Base-by-base conservation (phyloP, 2,888 invertebrate genomes). In the Dione vanillae region DNA sequence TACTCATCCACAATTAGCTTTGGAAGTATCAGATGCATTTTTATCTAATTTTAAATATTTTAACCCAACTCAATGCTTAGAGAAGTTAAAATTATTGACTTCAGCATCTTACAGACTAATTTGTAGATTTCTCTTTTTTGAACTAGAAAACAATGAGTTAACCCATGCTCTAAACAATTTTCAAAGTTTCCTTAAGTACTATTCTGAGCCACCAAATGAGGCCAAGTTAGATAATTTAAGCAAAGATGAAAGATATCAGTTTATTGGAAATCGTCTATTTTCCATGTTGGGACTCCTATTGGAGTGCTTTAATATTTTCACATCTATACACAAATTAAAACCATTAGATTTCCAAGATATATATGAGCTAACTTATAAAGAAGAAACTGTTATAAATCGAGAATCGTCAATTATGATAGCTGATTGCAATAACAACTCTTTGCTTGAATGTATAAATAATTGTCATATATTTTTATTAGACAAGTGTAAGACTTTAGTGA, bases 21-120 rank as follows among this genome's bases (percentile, higher is more conserved):
- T 89, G 49, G 85, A 91, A 78, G 79, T 93, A 8, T 83, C 86
- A 1, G 79, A 79, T 66, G 83, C 88, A 40, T 85, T 92, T 69
- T 75, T 87, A 56, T 81, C 84, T 12, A 82, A 87, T 69, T 84
- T 92, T 56, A 90, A 90, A 77, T 89, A 92, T 75, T 83, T 83
- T 43, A 74, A 81, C 40, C 92, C 92, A 5, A 78, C 74, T 35
- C 82, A 87, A 67, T 83, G 86, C 75, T 74, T 87, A 8, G 70
- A 79, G n/a, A 85, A 85, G 74, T 73, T 91, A 27, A 79, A 80
- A 64, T 69, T 82, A 14, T 72, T 92, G 10, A 78, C 85, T 9
- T 75, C 80, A 41, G 86, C 88, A 40, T 84, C 83, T 47, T 92
- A 91, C 74, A 82, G 76, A 62, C 79, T 86, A 9, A 78, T 91